phyloP scores from a whole-genome alignment of 1,140 invertebrate species.

The Danaus melanippus region DNA sequence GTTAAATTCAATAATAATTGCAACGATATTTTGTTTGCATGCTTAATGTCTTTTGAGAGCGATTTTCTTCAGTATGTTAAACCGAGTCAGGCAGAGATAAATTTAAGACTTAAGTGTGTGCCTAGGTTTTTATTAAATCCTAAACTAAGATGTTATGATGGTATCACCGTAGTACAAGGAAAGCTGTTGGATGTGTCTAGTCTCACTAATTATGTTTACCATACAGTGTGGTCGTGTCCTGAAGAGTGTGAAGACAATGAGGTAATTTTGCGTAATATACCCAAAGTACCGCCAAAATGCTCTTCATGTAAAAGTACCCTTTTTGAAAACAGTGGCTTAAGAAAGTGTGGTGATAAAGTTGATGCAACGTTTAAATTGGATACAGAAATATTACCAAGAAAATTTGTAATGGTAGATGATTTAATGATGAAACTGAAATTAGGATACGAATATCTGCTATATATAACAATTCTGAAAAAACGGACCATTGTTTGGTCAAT shows the following conservation, averaged over 20 bases:
- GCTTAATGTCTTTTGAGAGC: conserved; percentile 36
- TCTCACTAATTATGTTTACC: conserved; percentile 41
- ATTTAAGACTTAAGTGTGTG: conserved; percentile 38
- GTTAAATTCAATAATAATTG: conserved; percentile 40
- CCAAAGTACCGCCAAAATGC: conserved; percentile 53
- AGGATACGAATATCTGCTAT: conserved; percentile 36
- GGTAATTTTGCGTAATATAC: conserved; percentile 51
- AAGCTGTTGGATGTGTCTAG: conserved; percentile 43
- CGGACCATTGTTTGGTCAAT: conserved; percentile 38
- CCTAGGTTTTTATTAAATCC: conserved; percentile 25
- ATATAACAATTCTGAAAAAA: conserved; percentile 38
- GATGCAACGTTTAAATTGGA: conserved; percentile 39
- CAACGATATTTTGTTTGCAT: conserved; percentile 49
- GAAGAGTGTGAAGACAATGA: conserved; percentile 61
- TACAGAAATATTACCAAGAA: conserved; percentile 30
- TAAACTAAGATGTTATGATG: conserved; percentile 26
- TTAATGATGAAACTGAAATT: conserved; percentile 39
- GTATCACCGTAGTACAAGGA: conserved; percentile 35
- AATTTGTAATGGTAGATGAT: conserved; percentile 41
- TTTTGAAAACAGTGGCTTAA: conserved; percentile 53
- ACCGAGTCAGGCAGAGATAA: conserved; percentile 38
- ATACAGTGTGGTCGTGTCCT: conserved; percentile 61
- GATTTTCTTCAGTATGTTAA: conserved; percentile 27
- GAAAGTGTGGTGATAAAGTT: conserved; percentile 50
- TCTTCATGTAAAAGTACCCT: conserved; percentile 43